phyloP scores from a whole-genome alignment of 2,888 invertebrate species.

The Aethes cnicana region DNA sequence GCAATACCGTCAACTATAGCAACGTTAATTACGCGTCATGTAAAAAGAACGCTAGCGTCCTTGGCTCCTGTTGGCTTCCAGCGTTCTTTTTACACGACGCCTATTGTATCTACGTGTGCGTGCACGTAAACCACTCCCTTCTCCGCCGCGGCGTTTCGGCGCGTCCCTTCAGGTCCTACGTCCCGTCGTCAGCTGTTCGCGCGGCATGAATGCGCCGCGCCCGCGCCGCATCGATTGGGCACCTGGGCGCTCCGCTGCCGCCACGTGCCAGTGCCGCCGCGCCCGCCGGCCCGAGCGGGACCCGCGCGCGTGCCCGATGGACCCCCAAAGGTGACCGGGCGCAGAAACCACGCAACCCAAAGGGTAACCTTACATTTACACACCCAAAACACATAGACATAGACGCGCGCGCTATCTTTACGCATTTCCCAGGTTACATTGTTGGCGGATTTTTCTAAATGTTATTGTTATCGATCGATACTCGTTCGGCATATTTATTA shows the following conservation, averaged over 20 bases:
- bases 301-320: constrained; percentile 52
- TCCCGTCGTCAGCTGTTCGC: constrained; percentile 80
- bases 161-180: too few species aligned
- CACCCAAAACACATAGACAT: too few species aligned
- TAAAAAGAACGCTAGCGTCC: too few species aligned
- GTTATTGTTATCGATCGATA: constrained; percentile 64
- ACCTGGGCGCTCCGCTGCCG: constrained; percentile 49
- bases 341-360: constrained; percentile 40
- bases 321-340: constrained; percentile 70
- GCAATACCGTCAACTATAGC: too few species aligned
- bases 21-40: too few species aligned
- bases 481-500: constrained; percentile 58
- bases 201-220: constrained; percentile 75
- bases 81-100: too few species aligned
- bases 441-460: constrained; percentile 57
- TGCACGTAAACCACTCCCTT: too few species aligned
- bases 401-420: background rate
- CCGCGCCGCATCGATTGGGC: constrained; percentile 78
- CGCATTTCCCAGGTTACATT: constrained; percentile 52
- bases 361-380: constrained; percentile 52
- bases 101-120: too few species aligned
- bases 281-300: constrained; percentile 65
- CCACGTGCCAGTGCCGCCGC: constrained; percentile 57
- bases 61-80: too few species aligned
- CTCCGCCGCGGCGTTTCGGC: too few species aligned